Conservation (phyloP, 2,888 invertebrate species). For the Orthonevra nobilis region DNA sequence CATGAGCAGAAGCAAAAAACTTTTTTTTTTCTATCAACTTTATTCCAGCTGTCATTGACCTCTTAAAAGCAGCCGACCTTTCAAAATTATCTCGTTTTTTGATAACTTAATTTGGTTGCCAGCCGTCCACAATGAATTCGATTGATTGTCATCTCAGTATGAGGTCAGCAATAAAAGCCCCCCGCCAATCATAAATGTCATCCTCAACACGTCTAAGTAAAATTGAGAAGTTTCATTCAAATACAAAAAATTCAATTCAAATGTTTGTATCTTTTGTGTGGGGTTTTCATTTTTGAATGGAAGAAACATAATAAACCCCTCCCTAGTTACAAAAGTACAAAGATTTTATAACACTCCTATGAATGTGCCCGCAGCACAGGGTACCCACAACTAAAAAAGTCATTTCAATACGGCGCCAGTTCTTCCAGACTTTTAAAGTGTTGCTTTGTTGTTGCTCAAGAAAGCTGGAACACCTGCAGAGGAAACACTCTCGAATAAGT, state of each 20-base stretch:
- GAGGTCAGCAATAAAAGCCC: slow-evolving; percentile 8
- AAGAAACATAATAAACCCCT: too few species aligned
- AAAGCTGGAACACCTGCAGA: slow-evolving; percentile 57
- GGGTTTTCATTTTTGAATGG: neutral
- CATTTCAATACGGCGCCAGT: slow-evolving; percentile 61
- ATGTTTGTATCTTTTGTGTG: slow-evolving; percentile 21
- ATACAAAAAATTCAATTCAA: slow-evolving; percentile 15
- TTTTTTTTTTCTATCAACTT: too few species aligned
- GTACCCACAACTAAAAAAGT: too few species aligned
- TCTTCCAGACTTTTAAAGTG: slow-evolving; percentile 64
- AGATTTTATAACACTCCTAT: slow-evolving; percentile 32
- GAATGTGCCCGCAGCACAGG: slow-evolving; percentile 18
- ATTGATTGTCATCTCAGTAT: neutral
- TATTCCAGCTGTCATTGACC: too few species aligned
- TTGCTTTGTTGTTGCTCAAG: slow-evolving; percentile 54
- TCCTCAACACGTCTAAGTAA: neutral
- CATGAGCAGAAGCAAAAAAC: too few species aligned
- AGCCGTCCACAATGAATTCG: too few species aligned
- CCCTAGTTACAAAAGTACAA: neutral
- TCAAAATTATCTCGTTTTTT: neutral
- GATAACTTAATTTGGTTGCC: slow-evolving; percentile 4
- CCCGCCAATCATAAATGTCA: slow-evolving; percentile 3
- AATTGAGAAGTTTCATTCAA: slow-evolving; percentile 23
- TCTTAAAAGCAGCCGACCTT: too few species aligned
- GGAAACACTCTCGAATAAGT: slow-evolving; percentile 38